Base-by-base conservation (phyloP, 2,888 invertebrate species). In the Andrena praecox region DNA sequence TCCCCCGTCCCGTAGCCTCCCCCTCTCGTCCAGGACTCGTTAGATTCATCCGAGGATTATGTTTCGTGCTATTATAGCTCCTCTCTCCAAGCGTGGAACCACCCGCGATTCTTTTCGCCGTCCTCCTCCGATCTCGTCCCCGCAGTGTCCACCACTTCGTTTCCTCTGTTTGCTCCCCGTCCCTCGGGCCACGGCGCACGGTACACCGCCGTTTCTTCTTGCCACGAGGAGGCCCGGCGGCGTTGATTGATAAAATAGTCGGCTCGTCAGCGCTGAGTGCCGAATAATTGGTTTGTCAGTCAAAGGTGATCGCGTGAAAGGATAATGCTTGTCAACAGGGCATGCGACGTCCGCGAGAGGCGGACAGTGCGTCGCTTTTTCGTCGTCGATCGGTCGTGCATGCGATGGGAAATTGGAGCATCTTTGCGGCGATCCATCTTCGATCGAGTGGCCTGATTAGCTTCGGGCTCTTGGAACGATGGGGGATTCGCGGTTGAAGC, bases 11-110 rank as follows among this genome's bases (percentile, higher is more conserved):
- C 83, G 60, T 62, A 50, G 56, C 76, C 60, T 67, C 50, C n/a
- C 60, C 71, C 73, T 76, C 84, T 52, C 72, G 69, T 77, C 83
- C 82, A 72, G 85, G 85, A 90, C 88, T 92, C 90, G 89, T 91
- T 91, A 89, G 87, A 92, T 89, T 91, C 89, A 87, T 86, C 87
- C 89, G 75, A 62, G 88, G 89, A 92, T 92, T 92, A 91, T 90
- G 86, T 90, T 91, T 90, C 91, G 88, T 88, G 88, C 90, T 90
- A 90, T 91, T 91, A 90, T 89, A 88, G 82, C 84, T 24, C 20
- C 20, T 85, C 85, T 81, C 82, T 52, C 60, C 63, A 31, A 56
- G 20, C 78, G 80, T 54, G 80, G 72, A 85, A 84, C 42, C 82
- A 86, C 87, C 82, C 89, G 86, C 80, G 75, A 77, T 63, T 68